A percentile compares a stretch with the other conserved stretches of the same genome.
Conservation (phyloP, 1,140 invertebrate species). For the Asbolus verrucosus region DNA sequence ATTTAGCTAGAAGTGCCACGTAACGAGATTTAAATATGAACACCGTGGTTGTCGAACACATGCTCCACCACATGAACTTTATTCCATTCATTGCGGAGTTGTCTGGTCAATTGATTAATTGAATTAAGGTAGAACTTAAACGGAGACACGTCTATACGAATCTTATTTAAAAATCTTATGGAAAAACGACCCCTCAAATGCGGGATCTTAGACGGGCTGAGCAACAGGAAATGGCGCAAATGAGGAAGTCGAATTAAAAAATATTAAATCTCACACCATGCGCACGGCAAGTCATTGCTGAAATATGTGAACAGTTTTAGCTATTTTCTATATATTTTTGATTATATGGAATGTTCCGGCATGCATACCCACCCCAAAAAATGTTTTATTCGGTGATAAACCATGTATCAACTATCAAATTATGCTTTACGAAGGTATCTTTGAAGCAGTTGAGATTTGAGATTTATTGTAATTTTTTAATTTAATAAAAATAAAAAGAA, state of each 20-base stretch:
- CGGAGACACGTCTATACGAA: neutral
- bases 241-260: conserved; percentile 32
- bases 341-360: too few relatives aligned
- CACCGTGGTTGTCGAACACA: conserved; percentile 3
- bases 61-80: neutral
- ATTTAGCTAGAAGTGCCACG: conserved; percentile 21
- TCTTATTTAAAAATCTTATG: too few relatives aligned
- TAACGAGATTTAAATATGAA: conserved; percentile 29
- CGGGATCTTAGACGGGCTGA: conserved; percentile 24
- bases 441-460: too few relatives aligned
- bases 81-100: conserved; percentile 2
- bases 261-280: conserved; percentile 28
- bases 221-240: conserved; percentile 21
- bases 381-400: too few relatives aligned
- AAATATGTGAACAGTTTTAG: neutral
- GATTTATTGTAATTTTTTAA: too few relatives aligned
- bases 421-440: too few relatives aligned
- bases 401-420: too few relatives aligned
- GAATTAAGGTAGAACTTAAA: conserved; percentile 23
- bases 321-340: too few relatives aligned
- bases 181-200: conserved; percentile 7
- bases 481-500: too few relatives aligned
- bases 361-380: too few relatives aligned
- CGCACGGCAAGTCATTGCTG: neutral
- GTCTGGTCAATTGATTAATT: conserved; percentile 35